A percentile compares a stretch with the other conserved stretches of the same genome.
Evolutionary conservation across 2,797 vertebrate genomes (phyloP).

Genomic region (Taeniopygia guttata): DNA sequence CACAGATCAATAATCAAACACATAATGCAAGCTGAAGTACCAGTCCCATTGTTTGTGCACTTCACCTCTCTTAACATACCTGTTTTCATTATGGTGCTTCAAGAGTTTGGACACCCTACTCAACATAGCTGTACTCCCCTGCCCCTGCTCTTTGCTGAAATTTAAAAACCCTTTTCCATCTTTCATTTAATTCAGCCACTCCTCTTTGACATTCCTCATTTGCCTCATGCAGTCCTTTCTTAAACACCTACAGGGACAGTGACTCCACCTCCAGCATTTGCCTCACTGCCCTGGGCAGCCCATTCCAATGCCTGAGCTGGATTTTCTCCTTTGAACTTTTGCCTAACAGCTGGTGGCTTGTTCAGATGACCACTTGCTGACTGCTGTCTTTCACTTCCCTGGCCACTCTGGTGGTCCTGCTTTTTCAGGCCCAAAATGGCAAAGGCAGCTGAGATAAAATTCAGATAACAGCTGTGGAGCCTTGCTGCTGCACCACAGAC

Average conservation of each 20-base stretch:
- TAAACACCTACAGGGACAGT: background rate
- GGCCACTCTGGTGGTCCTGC: background rate
- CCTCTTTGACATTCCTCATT: background rate
- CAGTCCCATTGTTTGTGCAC: rapidly evolving
- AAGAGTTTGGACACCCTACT: background rate
- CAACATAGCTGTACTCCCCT: background rate
- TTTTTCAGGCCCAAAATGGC: background rate
- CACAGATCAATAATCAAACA: background rate
- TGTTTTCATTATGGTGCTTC: background rate
- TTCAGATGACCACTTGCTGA: background rate
- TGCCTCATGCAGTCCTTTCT: background rate
- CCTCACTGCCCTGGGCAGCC: background rate
- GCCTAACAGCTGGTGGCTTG: too few relatives aligned
- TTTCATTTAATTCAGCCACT: background rate
- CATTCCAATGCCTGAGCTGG: background rate
- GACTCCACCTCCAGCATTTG: background rate
- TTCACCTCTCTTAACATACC: background rate
- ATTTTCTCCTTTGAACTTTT: background rate
- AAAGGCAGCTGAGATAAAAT: background rate
- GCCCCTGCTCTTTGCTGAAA: background rate
- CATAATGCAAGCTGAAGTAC: background rate
- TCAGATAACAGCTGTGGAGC: background rate
- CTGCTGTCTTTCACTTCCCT: background rate
- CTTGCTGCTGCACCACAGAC: background rate
- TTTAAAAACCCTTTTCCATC: background rate